A percentile compares a stretch with the other conserved stretches of the same genome.
These are phyloP conservation scores for Asarcornis scutulata DNA, from an alignment of 2,113 vertebrate species.

Conservation along the genomic window DNA sequence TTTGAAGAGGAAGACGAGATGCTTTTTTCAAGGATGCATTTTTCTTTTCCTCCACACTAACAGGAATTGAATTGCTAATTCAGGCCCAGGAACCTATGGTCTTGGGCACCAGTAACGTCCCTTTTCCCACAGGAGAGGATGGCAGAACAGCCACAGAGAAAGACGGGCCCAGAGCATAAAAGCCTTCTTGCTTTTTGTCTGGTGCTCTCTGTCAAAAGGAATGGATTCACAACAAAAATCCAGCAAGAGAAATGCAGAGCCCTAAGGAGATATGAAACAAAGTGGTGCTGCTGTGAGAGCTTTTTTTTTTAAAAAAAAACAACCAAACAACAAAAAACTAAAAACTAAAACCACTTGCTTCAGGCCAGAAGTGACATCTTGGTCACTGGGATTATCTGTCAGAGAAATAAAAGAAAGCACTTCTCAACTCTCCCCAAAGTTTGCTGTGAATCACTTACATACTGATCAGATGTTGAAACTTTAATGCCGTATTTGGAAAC, in stretches of 20 bases:
- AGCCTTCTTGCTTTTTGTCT: background rate
- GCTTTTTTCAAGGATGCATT: too few relatives aligned
- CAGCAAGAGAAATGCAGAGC: background rate
- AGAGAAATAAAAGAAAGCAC: background rate
- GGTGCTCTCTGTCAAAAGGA: background rate
- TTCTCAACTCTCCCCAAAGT: background rate
- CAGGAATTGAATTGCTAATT: background rate
- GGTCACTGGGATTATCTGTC: background rate
- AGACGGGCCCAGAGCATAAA: background rate
- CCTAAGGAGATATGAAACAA: background rate
- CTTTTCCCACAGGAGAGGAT: background rate
- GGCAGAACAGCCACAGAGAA: background rate
- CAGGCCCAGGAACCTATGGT: background rate
- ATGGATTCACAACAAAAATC: background rate
- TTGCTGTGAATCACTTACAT: conserved; percentile 83
- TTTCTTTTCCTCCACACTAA: background rate
- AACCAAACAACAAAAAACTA: too few relatives aligned
- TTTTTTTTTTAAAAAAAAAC: background rate
- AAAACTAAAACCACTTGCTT: background rate
- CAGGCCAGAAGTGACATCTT: background rate
- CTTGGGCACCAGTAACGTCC: background rate
- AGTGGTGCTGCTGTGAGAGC: background rate
- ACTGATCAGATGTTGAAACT: conserved; percentile 91
- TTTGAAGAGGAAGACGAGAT: background rate
- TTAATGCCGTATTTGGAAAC: conserved; percentile 97